Percentiles rank a stretch among this genome's conserved stretches.
Evolutionary conservation across 2,113 vertebrate genomes (phyloP).

Genomic region (Muntiacus reevesi): DNA sequence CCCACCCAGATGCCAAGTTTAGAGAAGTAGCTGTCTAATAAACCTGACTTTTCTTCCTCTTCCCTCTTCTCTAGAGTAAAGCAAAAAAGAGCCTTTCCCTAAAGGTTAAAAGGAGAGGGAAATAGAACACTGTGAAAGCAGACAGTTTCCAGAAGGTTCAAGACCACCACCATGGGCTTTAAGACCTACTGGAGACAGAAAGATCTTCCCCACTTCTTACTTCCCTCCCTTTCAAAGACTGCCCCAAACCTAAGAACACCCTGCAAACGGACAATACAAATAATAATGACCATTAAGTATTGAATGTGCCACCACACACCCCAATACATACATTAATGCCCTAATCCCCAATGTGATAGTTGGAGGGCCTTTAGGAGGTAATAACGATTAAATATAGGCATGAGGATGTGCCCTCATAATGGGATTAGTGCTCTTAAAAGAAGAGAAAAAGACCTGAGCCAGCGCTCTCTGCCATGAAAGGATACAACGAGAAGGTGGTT

Average conservation of each 20-base stretch:
- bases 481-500: fast-evolving
- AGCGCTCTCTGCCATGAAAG: background rate
- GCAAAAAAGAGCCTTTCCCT: background rate
- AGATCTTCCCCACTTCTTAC: background rate
- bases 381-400: background rate
- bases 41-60: background rate
- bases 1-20: background rate
- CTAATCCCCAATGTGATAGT: background rate
- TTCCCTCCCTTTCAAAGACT: background rate
- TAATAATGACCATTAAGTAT: background rate
- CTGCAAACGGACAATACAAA: background rate
- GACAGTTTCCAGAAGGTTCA: background rate
- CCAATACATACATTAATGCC: background rate
- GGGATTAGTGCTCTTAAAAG: background rate
- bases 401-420: background rate
- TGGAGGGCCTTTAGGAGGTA: background rate
- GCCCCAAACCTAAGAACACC: background rate
- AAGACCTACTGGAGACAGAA: background rate
- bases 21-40: background rate
- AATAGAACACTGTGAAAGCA: background rate
- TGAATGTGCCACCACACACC: fast-evolving
- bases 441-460: background rate
- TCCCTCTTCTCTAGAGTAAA: background rate
- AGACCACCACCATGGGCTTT: background rate
- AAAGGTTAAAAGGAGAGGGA: background rate